Evolutionary conservation across 2,113 vertebrate genomes (phyloP).

Genomic region (Microtus pennsylvanicus): DNA sequence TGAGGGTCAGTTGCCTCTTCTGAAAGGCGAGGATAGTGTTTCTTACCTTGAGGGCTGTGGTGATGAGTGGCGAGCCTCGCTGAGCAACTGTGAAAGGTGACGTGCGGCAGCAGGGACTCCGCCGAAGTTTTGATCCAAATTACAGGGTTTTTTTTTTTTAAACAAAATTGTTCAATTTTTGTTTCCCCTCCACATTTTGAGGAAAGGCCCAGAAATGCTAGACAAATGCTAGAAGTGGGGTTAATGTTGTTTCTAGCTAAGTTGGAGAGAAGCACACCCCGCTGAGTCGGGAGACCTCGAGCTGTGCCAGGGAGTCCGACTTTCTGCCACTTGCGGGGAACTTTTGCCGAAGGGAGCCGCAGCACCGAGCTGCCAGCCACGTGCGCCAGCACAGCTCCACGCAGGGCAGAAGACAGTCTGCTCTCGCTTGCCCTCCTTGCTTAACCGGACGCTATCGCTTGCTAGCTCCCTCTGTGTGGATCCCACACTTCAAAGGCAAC

Average conservation of each 20-base stretch:
- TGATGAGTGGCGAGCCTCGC: neutral
- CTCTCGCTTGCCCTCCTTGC: neutral
- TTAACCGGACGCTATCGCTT: neutral
- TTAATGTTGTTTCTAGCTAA: conserved; percentile 39
- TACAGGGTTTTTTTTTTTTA: too few relatives aligned
- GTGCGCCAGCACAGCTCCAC: conserved; percentile 4
- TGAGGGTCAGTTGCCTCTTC: conserved; percentile 1
- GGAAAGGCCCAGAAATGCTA: neutral
- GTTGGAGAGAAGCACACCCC: neutral
- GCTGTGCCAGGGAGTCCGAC: neutral
- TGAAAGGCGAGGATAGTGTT: neutral
- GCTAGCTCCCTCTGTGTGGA: conserved; percentile 1
- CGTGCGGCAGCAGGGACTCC: neutral
- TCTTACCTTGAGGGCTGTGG: neutral
- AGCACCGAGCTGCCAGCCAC: neutral
- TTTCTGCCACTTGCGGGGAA: neutral
- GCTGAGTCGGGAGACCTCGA: neutral
- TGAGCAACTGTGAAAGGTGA: neutral
- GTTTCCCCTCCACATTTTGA: neutral
- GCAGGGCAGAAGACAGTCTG: neutral
- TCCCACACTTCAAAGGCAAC: neutral
- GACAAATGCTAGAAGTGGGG: neutral
- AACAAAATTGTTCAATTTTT: neutral
- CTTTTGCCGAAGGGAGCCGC: neutral
- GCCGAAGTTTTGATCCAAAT: neutral